phyloP scores from a whole-genome alignment of 2,113 vertebrate genomes.

The Hippolais icterina region DNA sequence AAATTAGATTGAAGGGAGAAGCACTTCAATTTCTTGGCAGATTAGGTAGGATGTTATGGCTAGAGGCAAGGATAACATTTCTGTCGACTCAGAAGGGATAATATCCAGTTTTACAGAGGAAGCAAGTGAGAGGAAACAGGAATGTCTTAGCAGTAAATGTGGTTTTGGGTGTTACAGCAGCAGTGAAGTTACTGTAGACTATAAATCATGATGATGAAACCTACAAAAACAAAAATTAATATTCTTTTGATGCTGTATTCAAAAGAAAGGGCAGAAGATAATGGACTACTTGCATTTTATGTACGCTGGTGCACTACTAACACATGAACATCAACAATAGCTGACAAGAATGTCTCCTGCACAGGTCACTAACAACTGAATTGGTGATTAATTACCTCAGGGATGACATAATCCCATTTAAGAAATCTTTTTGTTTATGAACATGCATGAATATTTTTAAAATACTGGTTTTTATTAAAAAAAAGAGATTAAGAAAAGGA shows the following conservation, averaged over 20 bases:
- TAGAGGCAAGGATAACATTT: conserved; percentile 66
- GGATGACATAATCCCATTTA: not conserved
- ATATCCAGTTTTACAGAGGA: conserved; percentile 69
- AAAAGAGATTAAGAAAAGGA: not conserved
- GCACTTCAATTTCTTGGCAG: conserved; percentile 70
- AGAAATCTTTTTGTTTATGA: not conserved
- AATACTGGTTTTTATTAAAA: rapidly evolving
- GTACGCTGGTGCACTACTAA: conserved; percentile 6
- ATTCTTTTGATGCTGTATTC: conserved; percentile 45
- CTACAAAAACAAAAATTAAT: conserved; percentile 64
- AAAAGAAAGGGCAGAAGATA: conserved; percentile 18
- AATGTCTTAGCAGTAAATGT: conserved; percentile 64
- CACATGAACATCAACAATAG: not conserved
- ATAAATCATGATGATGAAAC: conserved; percentile 66
- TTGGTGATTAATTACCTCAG: not conserved
- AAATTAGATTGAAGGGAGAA: conserved; percentile 69
- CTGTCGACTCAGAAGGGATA: conserved; percentile 67
- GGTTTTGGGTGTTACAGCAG: conserved; percentile 61
- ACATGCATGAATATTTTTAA: not conserved
- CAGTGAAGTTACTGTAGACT: conserved; percentile 67
- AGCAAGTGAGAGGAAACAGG: conserved; percentile 67
- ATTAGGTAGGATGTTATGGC: conserved; percentile 67
- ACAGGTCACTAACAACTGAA: not conserved
- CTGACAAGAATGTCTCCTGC: not conserved
- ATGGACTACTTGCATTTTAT: conserved; percentile 9